Evolutionary conservation across 2,797 vertebrate genomes (phyloP), one percentile per base, ranked within the genome.

Genomic region (Periparus ater): DNA sequence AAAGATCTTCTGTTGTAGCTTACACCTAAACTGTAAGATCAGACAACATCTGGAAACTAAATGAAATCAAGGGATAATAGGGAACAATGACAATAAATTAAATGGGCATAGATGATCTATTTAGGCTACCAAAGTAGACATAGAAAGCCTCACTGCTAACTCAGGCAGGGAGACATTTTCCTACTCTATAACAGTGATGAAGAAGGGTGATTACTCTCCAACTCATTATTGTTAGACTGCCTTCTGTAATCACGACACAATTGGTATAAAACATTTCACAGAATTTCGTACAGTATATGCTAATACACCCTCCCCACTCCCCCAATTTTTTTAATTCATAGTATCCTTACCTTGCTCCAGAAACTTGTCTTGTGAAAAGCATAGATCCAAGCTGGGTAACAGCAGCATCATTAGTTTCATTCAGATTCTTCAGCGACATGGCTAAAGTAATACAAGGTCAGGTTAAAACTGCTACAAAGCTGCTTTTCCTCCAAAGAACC

Each of bases 351-450:
- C 99, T 99, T 89, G 99, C 99, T 96, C 99, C 99, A 38, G 99
- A 99, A 97, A 99, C 99, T 88, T 99, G 99, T 96, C 99, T 98
- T 79, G 99, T 99, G 97, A 99, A 99, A 95, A 99, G 97, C 99
- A 99, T 99, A 79, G 99, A 99, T 96, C 99, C 99, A 63, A 99
- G 98, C 75, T 99, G 98, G 45, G 99, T 99, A 96, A 99, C 98
- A 17, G 98, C 98, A 94, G 93, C 96, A 81, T 96, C 96, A 27
- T 95, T 96, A 34, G 95, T 86, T 19, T 97, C 96, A 97, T 98
- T 98, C 47, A 99, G 97, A 80, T 97, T 97, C 79, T 98, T 98
- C 92, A 99, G 97, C 30, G 99, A 99, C 98, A 99, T 97, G 27
- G 99, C 99, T 99, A 88, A 87, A 97, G 85, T 36, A 92, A 86